Base-by-base conservation (phyloP, 2,888 invertebrate species). In the Himalopsyche japonica region DNA sequence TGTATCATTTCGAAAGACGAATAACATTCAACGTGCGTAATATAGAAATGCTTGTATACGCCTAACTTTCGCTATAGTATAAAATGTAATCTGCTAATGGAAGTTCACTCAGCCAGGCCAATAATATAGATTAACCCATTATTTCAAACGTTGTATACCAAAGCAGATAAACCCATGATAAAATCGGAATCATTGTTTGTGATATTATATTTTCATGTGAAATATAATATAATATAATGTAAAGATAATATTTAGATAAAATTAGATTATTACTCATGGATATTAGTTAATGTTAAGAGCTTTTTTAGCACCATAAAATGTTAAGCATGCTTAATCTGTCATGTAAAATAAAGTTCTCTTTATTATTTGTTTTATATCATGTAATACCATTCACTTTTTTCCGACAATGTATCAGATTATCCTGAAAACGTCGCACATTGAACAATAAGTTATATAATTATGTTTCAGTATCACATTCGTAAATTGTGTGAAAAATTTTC, bases 111-210 rank as follows among this genome's bases (percentile, higher is more conserved):
- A 83, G 57, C 80, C 86, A 81, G 48, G 83, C 86, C 87, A 87
- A 87, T 87, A 87, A 86, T 86, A 85, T 85, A 82, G 87, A 87
- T 87, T 87, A 87, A 85, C 84, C 87, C 86, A 87, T 87, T 87
- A 87, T 87, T 87, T 86, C 86, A 85, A 83, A 86, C 87, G 84
- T 83, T 83, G 84, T 70, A 27, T 70, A 30, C 30, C 24, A 70
- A 70, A 70, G 70, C 15, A 70, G 15, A 27, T 70, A 70, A 30
- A 57, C 10, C n/a, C 24, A 10, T 57, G 27, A 70, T 70, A 70
- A 70, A 70, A 70, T 70, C 30, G 27, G 12, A 30, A 15, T 70
- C 27, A 70, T 30, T 70, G 24, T 70, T 5, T 15, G 70, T 70
- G 70, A 70, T 70, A 70, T 70, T 70, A 70, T 70, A 70, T 70